Evolutionary conservation across 2,797 vertebrate species (phyloP), one percentile per base, ranked within the genome.

Genomic region (Arnoldichthys spilopterus): DNA sequence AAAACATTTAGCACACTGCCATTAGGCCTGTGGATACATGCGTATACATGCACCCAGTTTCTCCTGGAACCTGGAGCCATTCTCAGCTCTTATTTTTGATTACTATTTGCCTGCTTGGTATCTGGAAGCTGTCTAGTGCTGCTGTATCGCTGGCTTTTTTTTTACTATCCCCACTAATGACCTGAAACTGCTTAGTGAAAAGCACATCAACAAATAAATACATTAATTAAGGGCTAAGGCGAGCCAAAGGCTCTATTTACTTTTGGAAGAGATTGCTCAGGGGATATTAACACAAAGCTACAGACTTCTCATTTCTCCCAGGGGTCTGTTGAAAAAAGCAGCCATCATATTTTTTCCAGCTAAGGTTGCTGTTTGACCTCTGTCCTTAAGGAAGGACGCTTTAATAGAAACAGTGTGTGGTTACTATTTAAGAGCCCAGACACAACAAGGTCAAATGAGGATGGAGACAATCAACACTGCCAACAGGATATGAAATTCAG

Each of bases 201-300:
- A 43, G 40, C 4, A 15, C 45, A 51, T 62, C 15, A 61, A 67
- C 37, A 37, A 40, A 51, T 43, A 45, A 54, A 61, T 54, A 9
- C 11, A 53, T 68, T 63, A 85, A 90, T 87, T 87, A 83, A 81
- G 49, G 24, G 22, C n/a, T 22, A 45, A 8, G 24, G 43, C 6
- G 37, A 20, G 56, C 24, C 56, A 74, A 62, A 49, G 2, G 1
- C 11, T 76, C 37, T 40, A 30, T 76, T 69, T 32, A 64, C 81
- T 85, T 86, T 87, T 91, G 85, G 69, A 88, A 90, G 87, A 88
- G 89, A 88, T 91, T 90, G 87, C 88, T 90, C 83, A 70, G 82
- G 80, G 66, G 82, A 90, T 87, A 91, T 91, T 86, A 90, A 89
- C 88, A 87, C 77, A 89, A 88, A 83, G 84, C 86, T 87, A 83